Evolutionary conservation across 1,140 invertebrate genomes (phyloP).

Genomic region (Elysia chlorotica): DNA sequence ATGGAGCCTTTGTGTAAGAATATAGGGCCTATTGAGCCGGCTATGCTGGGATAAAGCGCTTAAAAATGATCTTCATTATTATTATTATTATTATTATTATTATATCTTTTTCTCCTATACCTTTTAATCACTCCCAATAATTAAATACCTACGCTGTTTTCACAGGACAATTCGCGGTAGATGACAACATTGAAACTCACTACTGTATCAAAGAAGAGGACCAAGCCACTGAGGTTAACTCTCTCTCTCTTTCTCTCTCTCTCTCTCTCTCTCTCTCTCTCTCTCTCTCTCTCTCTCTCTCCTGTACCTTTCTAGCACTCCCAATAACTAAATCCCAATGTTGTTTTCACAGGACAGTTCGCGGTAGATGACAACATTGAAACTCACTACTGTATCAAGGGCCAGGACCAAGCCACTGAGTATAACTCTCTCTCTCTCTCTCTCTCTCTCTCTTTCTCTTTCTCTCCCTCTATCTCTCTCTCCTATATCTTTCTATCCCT

Average conservation of each 20-base stretch:
- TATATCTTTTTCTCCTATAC: neutral
- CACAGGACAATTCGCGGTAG: neutral
- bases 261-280: neutral
- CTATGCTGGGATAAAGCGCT: no score
- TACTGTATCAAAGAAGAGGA: slow-evolving; percentile 26
- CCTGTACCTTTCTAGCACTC: neutral
- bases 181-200: slow-evolving; percentile 21
- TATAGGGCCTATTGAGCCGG: no score
- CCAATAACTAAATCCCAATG: no score
- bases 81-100: no score
- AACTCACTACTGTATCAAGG: slow-evolving; percentile 31
- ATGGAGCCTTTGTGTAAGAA: no score
- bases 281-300: neutral
- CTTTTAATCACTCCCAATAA: neutral
- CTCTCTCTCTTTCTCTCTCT: no score
- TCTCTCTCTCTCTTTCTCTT: neutral
- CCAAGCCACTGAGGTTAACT: neutral
- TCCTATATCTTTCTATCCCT: neutral
- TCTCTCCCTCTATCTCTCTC: neutral
- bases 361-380: slow-evolving; percentile 4
- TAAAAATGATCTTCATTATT: no score
- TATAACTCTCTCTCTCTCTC: no score
- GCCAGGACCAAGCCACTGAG: neutral
- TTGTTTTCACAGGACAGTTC: slow-evolving; percentile 3
- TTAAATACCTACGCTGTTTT: neutral